These are phyloP conservation scores for Melikaiella ostensackeni DNA, from an alignment of 2,888 invertebrate species.

Conservation along the genomic window DNA sequence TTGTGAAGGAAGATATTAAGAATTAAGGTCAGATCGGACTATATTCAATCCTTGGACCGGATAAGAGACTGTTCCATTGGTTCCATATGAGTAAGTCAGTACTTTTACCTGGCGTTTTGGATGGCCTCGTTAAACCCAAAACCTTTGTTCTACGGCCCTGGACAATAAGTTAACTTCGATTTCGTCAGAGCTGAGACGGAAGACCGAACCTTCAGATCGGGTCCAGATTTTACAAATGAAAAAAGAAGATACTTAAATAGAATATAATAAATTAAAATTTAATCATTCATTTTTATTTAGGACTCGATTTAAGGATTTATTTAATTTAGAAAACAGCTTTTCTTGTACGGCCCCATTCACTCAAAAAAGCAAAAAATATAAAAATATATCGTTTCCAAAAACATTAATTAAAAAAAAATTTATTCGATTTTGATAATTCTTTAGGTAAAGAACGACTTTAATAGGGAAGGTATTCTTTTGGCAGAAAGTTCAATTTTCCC, in stretches of 20 bases:
- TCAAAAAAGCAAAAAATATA: too few relatives aligned
- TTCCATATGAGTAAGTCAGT: constrained; percentile 37
- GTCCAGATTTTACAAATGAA: background rate
- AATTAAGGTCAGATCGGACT: constrained; percentile 36
- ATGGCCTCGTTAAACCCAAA: constrained; percentile 36
- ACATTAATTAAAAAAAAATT: too few relatives aligned
- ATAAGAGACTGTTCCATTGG: constrained; percentile 34
- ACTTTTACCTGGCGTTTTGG: constrained; percentile 38
- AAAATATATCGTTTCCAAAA: too few relatives aligned
- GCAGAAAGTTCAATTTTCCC: too few relatives aligned
- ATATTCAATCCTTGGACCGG: constrained; percentile 38
- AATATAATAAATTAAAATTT: background rate
- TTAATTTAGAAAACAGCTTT: too few relatives aligned
- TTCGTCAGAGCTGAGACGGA: constrained; percentile 3
- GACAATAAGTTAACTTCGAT: constrained; percentile 34
- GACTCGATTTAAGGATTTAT: too few relatives aligned
- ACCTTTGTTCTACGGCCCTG: constrained; percentile 32
- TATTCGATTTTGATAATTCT: too few relatives aligned
- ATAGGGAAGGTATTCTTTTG: too few relatives aligned
- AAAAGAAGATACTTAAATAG: background rate
- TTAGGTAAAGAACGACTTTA: too few relatives aligned
- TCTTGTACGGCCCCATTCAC: too few relatives aligned
- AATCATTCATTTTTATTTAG: too few relatives aligned
- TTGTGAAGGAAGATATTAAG: constrained; percentile 36
- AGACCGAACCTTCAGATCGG: background rate